A percentile compares a stretch with the other conserved stretches of the same genome.
These are phyloP conservation scores for Incurvaria masculella DNA, from an alignment of 2,888 invertebrate genomes.

Conservation along the genomic window DNA sequence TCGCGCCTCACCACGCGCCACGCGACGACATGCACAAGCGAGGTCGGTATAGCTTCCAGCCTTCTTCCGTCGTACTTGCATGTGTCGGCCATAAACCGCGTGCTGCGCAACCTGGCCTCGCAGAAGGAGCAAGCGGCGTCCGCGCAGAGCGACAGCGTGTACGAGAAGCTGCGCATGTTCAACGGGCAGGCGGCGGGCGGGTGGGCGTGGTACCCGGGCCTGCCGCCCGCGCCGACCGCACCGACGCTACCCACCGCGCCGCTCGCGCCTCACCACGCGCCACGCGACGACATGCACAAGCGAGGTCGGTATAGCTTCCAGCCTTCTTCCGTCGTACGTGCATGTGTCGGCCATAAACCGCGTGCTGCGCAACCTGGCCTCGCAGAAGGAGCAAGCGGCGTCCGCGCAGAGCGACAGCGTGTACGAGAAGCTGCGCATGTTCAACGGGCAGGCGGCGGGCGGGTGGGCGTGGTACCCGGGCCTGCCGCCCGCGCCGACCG, in stretches of 20 bases:
- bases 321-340: too few relatives aligned
- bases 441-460: conserved; percentile 84
- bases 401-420: conserved; percentile 83
- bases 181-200: conserved; percentile 84
- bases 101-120: conserved; percentile 91
- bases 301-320: conserved; percentile 59
- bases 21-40: too few relatives aligned
- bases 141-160: conserved; percentile 83
- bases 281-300: conserved; percentile 71
- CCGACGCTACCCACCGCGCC: conserved; percentile 68
- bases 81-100: conserved; percentile 98
- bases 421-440: conserved; percentile 93
- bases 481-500: conserved; percentile 67
- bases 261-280: conserved; percentile 58
- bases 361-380: conserved; percentile 92
- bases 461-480: conserved; percentile 88
- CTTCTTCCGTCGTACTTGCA: too few relatives aligned
- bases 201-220: conserved; percentile 84
- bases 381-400: conserved; percentile 92
- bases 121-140: conserved; percentile 92
- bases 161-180: conserved; percentile 93
- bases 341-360: conserved; percentile 98
- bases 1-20: too few relatives aligned
- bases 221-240: conserved; percentile 68
- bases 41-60: too few relatives aligned